Evolutionary conservation across 2,888 invertebrate species (phyloP).

Genomic region (Thumatha senex): DNA sequence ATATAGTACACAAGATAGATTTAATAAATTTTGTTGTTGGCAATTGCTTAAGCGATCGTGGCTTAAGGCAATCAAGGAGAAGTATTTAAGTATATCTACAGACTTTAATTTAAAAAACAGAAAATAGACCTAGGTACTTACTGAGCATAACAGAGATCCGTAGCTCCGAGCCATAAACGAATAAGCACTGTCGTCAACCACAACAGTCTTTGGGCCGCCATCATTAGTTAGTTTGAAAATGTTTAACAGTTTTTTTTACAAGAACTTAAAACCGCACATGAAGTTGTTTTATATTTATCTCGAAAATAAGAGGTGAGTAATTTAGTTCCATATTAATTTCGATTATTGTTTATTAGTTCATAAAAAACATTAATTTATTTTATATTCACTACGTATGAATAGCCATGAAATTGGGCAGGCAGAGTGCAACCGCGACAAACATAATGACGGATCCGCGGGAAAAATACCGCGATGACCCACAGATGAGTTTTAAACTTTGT

Average conservation of each 20-base stretch:
- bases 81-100: too few species aligned
- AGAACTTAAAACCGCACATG: too few species aligned
- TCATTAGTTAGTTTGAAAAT: constrained; percentile 30
- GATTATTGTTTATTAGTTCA: not conserved
- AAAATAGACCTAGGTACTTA: constrained; percentile 64
- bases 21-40: too few species aligned
- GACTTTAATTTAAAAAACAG: too few species aligned
- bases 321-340: not conserved
- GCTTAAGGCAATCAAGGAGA: too few species aligned
- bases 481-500: constrained; percentile 46
- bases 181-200: constrained; percentile 68
- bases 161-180: constrained; percentile 71
- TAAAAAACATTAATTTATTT: too few species aligned
- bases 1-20: too few species aligned
- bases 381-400: too few species aligned
- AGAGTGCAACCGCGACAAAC: constrained; percentile 62
- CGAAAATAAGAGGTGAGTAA: too few species aligned
- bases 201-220: constrained; percentile 65
- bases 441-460: constrained; percentile 58
- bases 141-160: constrained; percentile 79
- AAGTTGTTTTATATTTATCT: too few species aligned
- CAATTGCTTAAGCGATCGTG: too few species aligned
- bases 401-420: constrained; percentile 59
- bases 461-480: constrained; percentile 49
- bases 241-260: not conserved